Evolutionary conservation across 2,797 vertebrate species (phyloP), one percentile per base, ranked within the genome.

Genomic region (Mormyrops attenuatus): DNA sequence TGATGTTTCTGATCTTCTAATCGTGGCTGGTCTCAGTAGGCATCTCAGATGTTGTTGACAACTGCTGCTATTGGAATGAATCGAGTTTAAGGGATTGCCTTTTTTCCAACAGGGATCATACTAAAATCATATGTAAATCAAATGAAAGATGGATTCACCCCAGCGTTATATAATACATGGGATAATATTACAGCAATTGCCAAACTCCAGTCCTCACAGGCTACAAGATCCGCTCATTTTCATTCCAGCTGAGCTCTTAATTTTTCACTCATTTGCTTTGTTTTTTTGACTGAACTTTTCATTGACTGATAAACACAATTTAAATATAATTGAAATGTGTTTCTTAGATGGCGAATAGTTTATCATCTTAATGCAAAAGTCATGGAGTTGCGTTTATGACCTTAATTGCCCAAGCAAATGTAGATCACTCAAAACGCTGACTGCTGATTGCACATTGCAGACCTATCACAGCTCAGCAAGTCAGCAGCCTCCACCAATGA

Each of bases 11-110:
- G 34, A 80, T 38, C 17, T 38, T 80, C 38, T 44, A 80, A 44
- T 80, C 15, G 9, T 20, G 15, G 38, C 34, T 38, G 73, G 38
- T 80, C 38, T 80, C 73, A 41, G 73, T 8, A 38, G 73, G 17
- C 38, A 80, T 80, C 38, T 44, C 73, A 80, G 73, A 80, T 80
- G 73, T 80, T 80, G 73, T 8, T 80, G 73, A 80, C 34, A 80
- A 38, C 73, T 80, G 63, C 63, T 34, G 63, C 34, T 30, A 69
- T 30, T 69, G 73, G 38, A 80, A 44, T 44, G 38, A 80, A 38
- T 38, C 17, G 17, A 44, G 73, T 44, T 41, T 44, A 44, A 80
- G 34, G 34, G 73, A 3, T 44, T n/a, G 17, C 38, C 38, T 20
- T 38, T 44, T 34, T 41, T 2, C 20, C 63, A 80, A 8, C 17